These are phyloP conservation scores for Drosophila merina DNA, from an alignment of 2,888 invertebrate species.

Conservation along the genomic window DNA sequence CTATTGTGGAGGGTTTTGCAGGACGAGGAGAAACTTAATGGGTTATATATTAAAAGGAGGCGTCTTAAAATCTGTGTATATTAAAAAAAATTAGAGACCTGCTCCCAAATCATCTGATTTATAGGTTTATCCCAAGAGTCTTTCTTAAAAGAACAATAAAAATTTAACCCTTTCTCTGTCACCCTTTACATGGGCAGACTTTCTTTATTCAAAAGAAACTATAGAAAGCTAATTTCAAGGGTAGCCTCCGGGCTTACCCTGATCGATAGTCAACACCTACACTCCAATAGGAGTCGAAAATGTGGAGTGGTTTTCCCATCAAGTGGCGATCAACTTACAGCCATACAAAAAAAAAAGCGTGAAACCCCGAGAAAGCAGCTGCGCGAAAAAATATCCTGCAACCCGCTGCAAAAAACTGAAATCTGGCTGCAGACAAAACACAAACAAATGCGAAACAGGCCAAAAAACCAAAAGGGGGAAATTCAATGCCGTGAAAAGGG, in stretches of 20 bases:
- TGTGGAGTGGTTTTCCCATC: conserved; percentile 40
- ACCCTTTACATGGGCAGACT: no score
- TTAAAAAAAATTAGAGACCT: neutral
- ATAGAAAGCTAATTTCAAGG: conserved; percentile 41
- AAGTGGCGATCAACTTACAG: conserved; percentile 63
- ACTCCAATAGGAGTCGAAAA: conserved; percentile 17
- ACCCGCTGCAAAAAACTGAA: conserved; percentile 53
- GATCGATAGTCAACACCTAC: conserved; percentile 57
- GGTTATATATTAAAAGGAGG: neutral
- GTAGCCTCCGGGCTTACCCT: conserved; percentile 31
- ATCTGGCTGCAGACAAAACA: conserved; percentile 35
- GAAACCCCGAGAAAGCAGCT: conserved; percentile 56
- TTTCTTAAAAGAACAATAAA: neutral
- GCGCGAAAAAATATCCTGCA: conserved; percentile 42
- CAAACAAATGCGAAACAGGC: conserved; percentile 45
- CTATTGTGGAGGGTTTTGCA: neutral
- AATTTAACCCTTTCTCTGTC: neutral
- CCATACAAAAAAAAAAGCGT: conserved; percentile 28
- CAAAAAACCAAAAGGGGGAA: conserved; percentile 65
- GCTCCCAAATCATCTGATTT: neutral
- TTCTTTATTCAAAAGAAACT: conserved; percentile 1
- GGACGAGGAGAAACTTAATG: neutral
- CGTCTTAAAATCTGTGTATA: neutral
- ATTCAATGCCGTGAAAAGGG: conserved; percentile 79
- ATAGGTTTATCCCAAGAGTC: no score